Evolutionary conservation across 2,888 invertebrate genomes (phyloP), one percentile per base, ranked within the genome.

Genomic region (Amblyteles armatorius): DNA sequence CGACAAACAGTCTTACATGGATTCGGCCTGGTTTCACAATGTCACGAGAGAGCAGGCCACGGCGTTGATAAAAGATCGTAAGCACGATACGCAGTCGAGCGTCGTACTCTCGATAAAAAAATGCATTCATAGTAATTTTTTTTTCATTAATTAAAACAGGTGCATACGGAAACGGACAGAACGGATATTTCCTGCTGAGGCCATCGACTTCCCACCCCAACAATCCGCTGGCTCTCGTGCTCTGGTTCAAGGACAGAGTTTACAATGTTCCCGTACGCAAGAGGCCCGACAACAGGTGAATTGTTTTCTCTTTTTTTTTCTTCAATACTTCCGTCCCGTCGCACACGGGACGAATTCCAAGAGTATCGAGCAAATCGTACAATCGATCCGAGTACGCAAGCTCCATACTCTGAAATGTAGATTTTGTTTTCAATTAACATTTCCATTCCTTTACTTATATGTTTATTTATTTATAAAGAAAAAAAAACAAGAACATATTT

Each of bases 251-350:
- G 50, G 92, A 92, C 44, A 90, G 93, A 82, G 92, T 93, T 79
- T 94, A 93, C 86, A 94, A 94, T 87, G 93, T 94, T 86, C 90
- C 92, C 44, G 92, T 94, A 16, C 90, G 94, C 48, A 92, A 91
- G 79, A 92, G 94, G 80, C 83, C 90, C 0, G 94, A 94, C 79
- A 92, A 92, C 50, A 90, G 92, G 94, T 94, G 90, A 89, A 52
- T 52, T 63, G 48, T 67, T 40, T 79, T 68, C 55, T n/a, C 19
- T 44, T 63, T 36, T 4, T 22, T 52, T 63, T 76, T 50, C 9
- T 22, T 40, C 2, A 55, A 22, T 50, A 65, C 44, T 13, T 44
- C 0, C 13, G 9, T 13, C 0, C 13, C 13, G 13, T 44, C 44
- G 2, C 9, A 44, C 44, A 13, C 44, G 44, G 3, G 13, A 44